phyloP scores from a whole-genome alignment of 2,113 vertebrate species.

The Diadophis punctatus region DNA sequence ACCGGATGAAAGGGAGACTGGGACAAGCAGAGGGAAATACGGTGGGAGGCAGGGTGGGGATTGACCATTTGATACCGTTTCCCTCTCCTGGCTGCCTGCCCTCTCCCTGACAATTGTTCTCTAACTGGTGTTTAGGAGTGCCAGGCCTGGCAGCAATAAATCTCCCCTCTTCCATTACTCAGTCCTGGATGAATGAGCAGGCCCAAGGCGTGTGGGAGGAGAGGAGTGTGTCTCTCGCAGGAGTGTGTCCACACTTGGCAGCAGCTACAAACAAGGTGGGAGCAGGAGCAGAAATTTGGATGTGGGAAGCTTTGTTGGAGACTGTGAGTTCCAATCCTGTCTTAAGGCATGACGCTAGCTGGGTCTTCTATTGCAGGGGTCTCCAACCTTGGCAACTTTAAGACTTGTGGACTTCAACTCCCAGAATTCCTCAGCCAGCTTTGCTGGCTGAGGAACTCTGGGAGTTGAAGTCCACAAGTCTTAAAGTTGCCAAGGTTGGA shows the following conservation, averaged over 20 bases:
- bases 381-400: too few relatives aligned
- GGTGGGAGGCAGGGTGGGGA: neutral
- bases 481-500: too few relatives aligned
- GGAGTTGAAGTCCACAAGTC: too few relatives aligned
- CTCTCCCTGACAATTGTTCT: neutral
- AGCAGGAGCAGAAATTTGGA: neutral
- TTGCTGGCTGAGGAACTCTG: too few relatives aligned
- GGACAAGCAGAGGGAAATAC: neutral
- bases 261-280: neutral
- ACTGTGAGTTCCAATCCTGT: too few relatives aligned
- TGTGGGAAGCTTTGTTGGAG: too few relatives aligned
- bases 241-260: neutral
- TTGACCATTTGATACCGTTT: neutral
- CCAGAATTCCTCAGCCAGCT: too few relatives aligned
- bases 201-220: neutral
- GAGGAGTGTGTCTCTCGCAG: neutral
- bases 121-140: neutral
- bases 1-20: neutral
- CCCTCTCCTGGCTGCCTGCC: neutral
- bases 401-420: too few relatives aligned
- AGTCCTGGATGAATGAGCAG: neutral
- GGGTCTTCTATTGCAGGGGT: too few relatives aligned
- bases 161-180: neutral
- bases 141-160: neutral
- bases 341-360: too few relatives aligned